Evolutionary conservation across 2,888 invertebrate genomes (phyloP).

Genomic region (Drosophila monieri): DNA sequence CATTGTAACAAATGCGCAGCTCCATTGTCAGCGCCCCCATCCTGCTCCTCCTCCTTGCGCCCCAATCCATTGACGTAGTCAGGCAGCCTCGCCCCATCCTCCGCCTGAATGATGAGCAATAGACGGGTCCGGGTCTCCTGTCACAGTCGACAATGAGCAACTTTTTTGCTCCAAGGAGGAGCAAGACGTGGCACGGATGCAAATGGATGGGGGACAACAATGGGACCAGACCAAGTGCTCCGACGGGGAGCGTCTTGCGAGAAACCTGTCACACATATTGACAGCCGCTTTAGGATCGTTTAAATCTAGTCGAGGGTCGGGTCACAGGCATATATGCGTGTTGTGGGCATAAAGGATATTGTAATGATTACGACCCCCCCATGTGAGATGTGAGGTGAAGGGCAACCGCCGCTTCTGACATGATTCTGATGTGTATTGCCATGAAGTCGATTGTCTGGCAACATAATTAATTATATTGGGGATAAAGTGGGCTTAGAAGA

Average conservation of each 20-base stretch:
- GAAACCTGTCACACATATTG: conserved; percentile 50
- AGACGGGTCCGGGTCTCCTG: conserved; percentile 57
- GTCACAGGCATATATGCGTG: conserved; percentile 39
- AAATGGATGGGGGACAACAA: conserved; percentile 58
- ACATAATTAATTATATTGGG: conserved; percentile 18
- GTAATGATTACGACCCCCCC: conserved; percentile 61
- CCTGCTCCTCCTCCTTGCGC: conserved; percentile 1
- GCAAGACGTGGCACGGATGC: conserved; percentile 23
- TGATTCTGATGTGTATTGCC: conserved; percentile 32
- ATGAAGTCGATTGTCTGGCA: conserved; percentile 18
- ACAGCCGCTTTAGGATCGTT: conserved; percentile 48
- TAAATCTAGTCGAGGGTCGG: conserved; percentile 47
- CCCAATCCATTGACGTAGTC: conserved; percentile 47
- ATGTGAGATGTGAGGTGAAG: conserved; percentile 12
- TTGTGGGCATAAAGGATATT: conserved; percentile 36
- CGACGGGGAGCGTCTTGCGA: conserved; percentile 50
- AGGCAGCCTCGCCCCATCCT: conserved; percentile 19
- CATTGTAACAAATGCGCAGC: conserved; percentile 81
- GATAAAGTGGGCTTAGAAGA: conserved; percentile 4
- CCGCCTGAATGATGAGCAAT: conserved; percentile 75
- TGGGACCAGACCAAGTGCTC: conserved; percentile 54
- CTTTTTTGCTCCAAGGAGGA: conserved; percentile 47
- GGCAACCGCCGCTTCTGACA: conserved; percentile 31
- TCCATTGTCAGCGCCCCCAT: conserved; percentile 59
- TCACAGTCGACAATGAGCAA: conserved; percentile 75